Evolutionary conservation across 2,797 vertebrate genomes (phyloP).

Genomic region (Coreius guichenoti): DNA sequence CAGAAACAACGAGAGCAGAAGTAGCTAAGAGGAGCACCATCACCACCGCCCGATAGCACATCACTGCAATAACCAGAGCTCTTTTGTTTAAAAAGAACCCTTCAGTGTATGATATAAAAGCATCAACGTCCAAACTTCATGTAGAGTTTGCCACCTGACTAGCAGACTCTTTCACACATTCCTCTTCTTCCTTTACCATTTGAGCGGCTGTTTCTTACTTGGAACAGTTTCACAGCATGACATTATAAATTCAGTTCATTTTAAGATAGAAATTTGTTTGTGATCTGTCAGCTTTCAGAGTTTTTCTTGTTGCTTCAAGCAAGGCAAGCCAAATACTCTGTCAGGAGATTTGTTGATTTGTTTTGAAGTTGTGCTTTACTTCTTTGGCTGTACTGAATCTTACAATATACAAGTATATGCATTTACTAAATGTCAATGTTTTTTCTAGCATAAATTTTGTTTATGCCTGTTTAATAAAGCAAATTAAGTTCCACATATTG

Average conservation of each 20-base stretch:
- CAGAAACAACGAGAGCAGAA: constrained; percentile 69
- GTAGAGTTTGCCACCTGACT: constrained; percentile 47
- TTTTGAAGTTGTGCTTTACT: constrained; percentile 41
- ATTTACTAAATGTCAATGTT: constrained; percentile 49
- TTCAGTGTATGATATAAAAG: constrained; percentile 62
- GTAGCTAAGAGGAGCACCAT: constrained; percentile 56
- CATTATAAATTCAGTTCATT: constrained; percentile 44
- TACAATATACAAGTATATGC: constrained; percentile 53
- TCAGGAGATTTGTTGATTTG: constrained; percentile 34
- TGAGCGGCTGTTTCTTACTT: constrained; percentile 52
- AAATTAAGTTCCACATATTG: constrained; percentile 38
- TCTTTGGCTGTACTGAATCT: constrained; percentile 51
- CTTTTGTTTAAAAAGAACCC: constrained; percentile 59
- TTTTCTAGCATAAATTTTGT: constrained; percentile 59
- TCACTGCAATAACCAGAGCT: constrained; percentile 66
- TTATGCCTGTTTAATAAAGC: constrained; percentile 63
- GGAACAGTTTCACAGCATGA: constrained; percentile 60
- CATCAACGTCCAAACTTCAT: constrained; percentile 57
- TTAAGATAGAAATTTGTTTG: constrained; percentile 24
- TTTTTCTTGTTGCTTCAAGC: constrained; percentile 44
- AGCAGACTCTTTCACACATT: constrained; percentile 46
- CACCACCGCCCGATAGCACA: constrained; percentile 43
- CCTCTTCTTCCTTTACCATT: constrained; percentile 49
- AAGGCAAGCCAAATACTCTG: constrained; percentile 40
- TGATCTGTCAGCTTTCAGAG: constrained; percentile 38